Evolutionary conservation across 2,888 invertebrate genomes (phyloP).

Genomic region (Palloptera scutellata): DNA sequence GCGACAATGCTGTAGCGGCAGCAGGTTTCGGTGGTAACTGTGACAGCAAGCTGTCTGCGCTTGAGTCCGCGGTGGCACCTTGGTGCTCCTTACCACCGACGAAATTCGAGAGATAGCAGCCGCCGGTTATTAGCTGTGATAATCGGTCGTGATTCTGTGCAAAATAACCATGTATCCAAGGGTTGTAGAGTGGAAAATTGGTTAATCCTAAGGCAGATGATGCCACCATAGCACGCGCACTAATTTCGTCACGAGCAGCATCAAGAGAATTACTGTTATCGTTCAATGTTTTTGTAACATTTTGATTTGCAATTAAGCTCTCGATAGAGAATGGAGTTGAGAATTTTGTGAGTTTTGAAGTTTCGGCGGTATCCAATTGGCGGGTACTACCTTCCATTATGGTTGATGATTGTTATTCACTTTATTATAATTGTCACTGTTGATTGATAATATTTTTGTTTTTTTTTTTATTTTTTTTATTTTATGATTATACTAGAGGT

Average conservation of each 20-base stretch:
- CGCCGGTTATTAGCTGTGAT: slow-evolving; percentile 58
- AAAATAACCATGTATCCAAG: slow-evolving; percentile 64
- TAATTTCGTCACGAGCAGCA: slow-evolving; percentile 44
- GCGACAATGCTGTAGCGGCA: slow-evolving; percentile 31
- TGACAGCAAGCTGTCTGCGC: not conserved
- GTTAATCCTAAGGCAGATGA: slow-evolving; percentile 56
- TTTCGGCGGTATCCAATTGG: slow-evolving; percentile 37
- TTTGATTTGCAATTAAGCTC: slow-evolving; percentile 60
- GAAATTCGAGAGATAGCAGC: slow-evolving; percentile 46
- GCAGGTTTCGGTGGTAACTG: slow-evolving; percentile 21
- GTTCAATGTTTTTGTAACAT: slow-evolving; percentile 32
- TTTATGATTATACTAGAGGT: slow-evolving; percentile 19
- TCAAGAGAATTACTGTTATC: slow-evolving; percentile 16
- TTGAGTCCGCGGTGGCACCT: slow-evolving; percentile 24
- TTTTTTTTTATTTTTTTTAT: slow-evolving; percentile 35
- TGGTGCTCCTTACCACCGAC: slow-evolving; percentile 6
- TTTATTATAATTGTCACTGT: slow-evolving; percentile 2
- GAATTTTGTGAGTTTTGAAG: slow-evolving; percentile 53
- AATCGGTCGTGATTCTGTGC: slow-evolving; percentile 62
- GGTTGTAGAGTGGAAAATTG: slow-evolving; percentile 63
- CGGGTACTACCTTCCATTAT: slow-evolving; percentile 36
- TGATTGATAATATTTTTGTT: slow-evolving; percentile 14
- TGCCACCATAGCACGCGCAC: slow-evolving; percentile 54
- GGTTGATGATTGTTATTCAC: slow-evolving; percentile 34
- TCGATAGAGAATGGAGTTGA: slow-evolving; percentile 64